Evolutionary conservation across 2,888 invertebrate genomes (phyloP).

Genomic region (Psococerastis gibbosa): DNA sequence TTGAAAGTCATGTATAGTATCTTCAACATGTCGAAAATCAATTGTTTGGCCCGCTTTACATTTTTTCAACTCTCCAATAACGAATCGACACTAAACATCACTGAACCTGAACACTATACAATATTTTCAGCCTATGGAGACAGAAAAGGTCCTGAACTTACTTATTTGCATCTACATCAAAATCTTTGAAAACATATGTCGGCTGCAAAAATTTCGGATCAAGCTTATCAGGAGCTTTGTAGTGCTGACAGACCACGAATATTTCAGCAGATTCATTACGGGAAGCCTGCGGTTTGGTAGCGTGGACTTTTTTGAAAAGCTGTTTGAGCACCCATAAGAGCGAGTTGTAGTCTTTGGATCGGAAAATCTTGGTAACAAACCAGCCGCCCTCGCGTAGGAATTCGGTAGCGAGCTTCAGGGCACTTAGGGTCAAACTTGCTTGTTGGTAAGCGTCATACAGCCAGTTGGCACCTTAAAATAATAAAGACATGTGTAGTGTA

Average conservation of each 20-base stretch:
- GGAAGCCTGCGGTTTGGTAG: conserved; percentile 97
- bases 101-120: too few relatives aligned
- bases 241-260: conserved; percentile 92
- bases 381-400: conserved; percentile 82
- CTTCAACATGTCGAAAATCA: too few relatives aligned
- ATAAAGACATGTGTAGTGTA: conserved; percentile 3
- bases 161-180: conserved; percentile 54
- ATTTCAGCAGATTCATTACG: conserved; percentile 98
- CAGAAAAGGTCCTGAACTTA: too few relatives aligned
- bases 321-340: conserved; percentile 91
- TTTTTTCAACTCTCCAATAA: too few relatives aligned
- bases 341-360: conserved; percentile 94
- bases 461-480: conserved; percentile 64
- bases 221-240: conserved; percentile 77
- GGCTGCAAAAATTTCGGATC: conserved; percentile 85
- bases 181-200: conserved; percentile 88
- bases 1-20: too few relatives aligned
- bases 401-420: conserved; percentile 77
- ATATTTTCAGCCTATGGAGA: too few relatives aligned
- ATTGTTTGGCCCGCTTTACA: too few relatives aligned
- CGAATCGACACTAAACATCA: too few relatives aligned
- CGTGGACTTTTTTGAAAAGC: conserved; percentile 89
- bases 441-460: conserved; percentile 93
- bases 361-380: conserved; percentile 96
- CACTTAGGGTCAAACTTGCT: conserved; percentile 74